Evolutionary conservation across 2,888 invertebrate species (phyloP).

Genomic region (Drosophila nigritarsus): DNA sequence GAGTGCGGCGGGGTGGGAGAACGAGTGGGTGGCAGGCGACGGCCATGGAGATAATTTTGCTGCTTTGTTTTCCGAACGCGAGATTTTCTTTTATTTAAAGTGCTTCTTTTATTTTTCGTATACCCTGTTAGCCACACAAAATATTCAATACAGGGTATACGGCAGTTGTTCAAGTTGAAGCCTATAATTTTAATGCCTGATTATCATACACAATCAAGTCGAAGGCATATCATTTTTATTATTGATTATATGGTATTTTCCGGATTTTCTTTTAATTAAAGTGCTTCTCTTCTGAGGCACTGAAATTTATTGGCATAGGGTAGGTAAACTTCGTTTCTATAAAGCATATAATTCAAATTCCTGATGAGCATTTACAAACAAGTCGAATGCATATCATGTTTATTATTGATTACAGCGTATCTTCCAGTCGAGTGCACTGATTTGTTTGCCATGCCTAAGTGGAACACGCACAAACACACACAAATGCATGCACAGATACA

Average conservation of each 20-base stretch:
- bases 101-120: slow-evolving; percentile 7
- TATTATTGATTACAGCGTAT: slow-evolving; percentile 12
- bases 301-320: too few species aligned
- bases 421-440: slow-evolving; percentile 5
- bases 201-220: neutral
- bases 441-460: slow-evolving; percentile 48
- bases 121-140: slow-evolving; percentile 13
- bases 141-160: neutral
- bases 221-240: neutral
- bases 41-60: slow-evolving; percentile 59
- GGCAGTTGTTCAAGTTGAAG: neutral
- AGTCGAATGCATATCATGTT: neutral
- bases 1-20: neutral
- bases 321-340: too few species aligned
- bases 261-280: slow-evolving; percentile 36
- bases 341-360: too few species aligned
- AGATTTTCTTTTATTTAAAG: slow-evolving; percentile 44
- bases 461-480: slow-evolving; percentile 51
- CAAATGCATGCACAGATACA: slow-evolving; percentile 10
- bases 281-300: slow-evolving; percentile 8
- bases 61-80: slow-evolving; percentile 65
- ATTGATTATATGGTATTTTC: neutral
- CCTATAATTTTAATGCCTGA: too few species aligned
- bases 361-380: neutral
- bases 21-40: slow-evolving; percentile 10